phyloP scores from a whole-genome alignment of 2,888 invertebrate genomes.

The Papilio elwesi region DNA sequence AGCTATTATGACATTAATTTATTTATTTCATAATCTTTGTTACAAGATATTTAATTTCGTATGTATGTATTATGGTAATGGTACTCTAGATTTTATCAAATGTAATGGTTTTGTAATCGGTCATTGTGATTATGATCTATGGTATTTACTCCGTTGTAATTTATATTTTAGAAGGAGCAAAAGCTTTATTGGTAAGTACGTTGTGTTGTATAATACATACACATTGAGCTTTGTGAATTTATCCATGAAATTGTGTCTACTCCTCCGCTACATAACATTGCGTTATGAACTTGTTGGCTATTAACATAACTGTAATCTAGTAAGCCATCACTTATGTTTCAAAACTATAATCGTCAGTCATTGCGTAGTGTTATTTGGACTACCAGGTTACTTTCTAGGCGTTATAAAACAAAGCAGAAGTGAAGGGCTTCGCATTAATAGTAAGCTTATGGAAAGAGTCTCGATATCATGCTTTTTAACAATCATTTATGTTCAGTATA shows the following conservation, averaged over 20 bases:
- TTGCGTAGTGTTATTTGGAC: conserved; percentile 14
- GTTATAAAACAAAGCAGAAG: background rate
- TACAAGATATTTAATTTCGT: background rate
- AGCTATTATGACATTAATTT: conserved; percentile 3
- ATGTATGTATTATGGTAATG: background rate
- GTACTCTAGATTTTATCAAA: background rate
- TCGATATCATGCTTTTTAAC: background rate
- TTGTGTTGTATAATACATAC: background rate
- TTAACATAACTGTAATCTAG: conserved; percentile 13
- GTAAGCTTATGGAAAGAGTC: background rate
- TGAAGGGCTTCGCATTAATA: conserved; percentile 7
- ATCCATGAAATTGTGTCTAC: background rate
- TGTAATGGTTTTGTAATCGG: background rate
- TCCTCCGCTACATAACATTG: background rate
- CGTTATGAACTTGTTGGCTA: conserved; percentile 8
- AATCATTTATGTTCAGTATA: no score
- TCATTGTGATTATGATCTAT: background rate
- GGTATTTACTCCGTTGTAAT: background rate
- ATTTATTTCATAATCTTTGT: background rate
- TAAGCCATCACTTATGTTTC: conserved; percentile 19
- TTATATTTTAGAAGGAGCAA: background rate
- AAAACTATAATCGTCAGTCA: conserved; percentile 13
- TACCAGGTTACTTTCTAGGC: conserved; percentile 7
- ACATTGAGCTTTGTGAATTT: background rate
- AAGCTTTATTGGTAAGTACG: background rate